Base-by-base conservation (phyloP, 2,797 vertebrate species). In the Sebastes cheni region DNA sequence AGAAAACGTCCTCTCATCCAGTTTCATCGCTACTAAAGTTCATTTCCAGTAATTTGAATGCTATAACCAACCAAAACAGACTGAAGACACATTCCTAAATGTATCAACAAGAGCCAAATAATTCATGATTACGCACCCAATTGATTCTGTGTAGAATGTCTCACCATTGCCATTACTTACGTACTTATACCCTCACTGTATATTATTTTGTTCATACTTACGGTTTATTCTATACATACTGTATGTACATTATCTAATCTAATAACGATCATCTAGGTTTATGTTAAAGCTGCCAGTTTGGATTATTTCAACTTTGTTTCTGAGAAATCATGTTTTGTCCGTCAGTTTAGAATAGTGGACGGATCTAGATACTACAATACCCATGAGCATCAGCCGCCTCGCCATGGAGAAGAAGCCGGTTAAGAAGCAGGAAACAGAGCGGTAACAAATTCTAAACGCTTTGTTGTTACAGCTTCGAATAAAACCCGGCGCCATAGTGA, bases 1-100 rank as follows among this genome's bases (percentile, higher is more conserved):
- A 59, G 62, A 58, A 67, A 20, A 74, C 29, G 67, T 58, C 22
- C 34, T 62, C n/a, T 27, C 42, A 68, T n/a, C 12, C 39, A 34
- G 72, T 72, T 74, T 73, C 13, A 69, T 74, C 69, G 59, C 71
- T 6, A 14, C 42, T 13, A 13, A 39, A 65, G 27, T 80, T 29
- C 1, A 39, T 32, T 73, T 80, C n/a, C 27, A 42, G 39, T 42
- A 42, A 42, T 42, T 55, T 60, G 36, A 67, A 72, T 55, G 9
- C 42, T 77, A 30, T 8, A 18, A 61, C 7, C 29, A 13, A 68
- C 59, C 34, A 42, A 61, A 77, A 60, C 25, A 72, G 39, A 34
- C 13, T 1, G 3, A 36, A 56, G 22, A 20, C n/a, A 2, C 18
- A 50, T 12, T 13, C 2, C 2, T 20, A 34, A n/a, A 32, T 34